phyloP scores from a whole-genome alignment of 23 tunicate species.

The Oikopleura albicans region DNA sequence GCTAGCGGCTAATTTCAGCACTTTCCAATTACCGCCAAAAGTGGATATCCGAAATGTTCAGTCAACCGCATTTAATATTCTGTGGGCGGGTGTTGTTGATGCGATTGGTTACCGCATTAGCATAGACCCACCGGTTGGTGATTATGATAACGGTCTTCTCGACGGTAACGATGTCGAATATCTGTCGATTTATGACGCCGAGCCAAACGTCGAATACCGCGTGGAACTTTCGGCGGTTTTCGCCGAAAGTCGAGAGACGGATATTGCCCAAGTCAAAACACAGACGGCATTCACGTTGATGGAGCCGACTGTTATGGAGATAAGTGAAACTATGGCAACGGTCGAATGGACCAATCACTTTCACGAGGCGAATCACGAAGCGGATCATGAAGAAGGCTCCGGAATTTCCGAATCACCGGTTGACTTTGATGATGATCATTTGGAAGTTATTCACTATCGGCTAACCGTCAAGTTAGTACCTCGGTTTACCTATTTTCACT shows the following conservation, averaged over 20 bases:
- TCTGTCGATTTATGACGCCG: neutral
- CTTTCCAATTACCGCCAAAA: neutral
- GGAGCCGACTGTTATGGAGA: neutral
- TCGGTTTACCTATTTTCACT: too few relatives aligned
- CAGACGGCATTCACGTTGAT: neutral
- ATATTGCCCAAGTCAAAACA: neutral
- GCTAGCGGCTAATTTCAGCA: neutral
- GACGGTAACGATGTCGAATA: neutral
- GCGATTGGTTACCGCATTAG: neutral
- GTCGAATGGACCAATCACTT: neutral
- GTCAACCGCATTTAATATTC: neutral
- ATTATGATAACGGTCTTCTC: neutral
- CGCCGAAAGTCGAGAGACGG: neutral
- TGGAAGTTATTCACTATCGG: neutral
- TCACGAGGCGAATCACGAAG: neutral
- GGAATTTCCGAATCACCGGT: neutral
- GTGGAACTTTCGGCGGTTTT: neutral
- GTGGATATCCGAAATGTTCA: neutral
- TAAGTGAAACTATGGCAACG: neutral
- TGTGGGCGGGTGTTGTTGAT: neutral
- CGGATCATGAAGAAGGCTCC: slow-evolving; percentile 9
- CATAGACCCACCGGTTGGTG: neutral
- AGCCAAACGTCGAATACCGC: neutral
- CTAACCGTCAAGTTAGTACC: neutral
- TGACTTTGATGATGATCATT: neutral